Percentiles rank a stretch among this genome's conserved stretches.
These are phyloP conservation scores for Sarcophaga peregrina DNA, from an alignment of 1,140 invertebrate species.

Conservation along the genomic window DNA sequence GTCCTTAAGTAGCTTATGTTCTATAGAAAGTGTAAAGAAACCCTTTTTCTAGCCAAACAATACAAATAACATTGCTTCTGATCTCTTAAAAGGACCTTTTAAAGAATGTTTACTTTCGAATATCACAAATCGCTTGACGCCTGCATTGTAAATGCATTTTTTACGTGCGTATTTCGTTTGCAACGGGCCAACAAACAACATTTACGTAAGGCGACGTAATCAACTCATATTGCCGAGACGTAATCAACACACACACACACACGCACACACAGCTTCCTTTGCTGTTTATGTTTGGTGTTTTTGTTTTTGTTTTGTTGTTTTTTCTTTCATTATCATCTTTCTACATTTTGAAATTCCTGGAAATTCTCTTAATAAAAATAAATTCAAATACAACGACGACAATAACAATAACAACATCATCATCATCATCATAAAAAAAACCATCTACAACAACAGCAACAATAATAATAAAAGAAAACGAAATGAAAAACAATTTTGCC, in stretches of 20 bases:
- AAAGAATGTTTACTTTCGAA: too few species aligned
- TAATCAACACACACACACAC: conserved; percentile 10
- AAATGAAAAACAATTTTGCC: conserved; percentile 7
- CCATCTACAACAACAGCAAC: background rate
- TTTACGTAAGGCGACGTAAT: conserved; percentile 16
- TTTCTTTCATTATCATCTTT: too few species aligned
- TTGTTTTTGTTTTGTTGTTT: too few species aligned
- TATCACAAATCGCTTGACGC: background rate
- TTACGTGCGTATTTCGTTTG: background rate
- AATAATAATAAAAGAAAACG: background rate
- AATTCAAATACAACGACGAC: background rate
- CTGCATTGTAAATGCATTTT: background rate
- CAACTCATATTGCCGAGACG: conserved; percentile 6
- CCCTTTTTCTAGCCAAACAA: too few species aligned
- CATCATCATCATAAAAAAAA: too few species aligned
- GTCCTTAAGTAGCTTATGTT: too few species aligned
- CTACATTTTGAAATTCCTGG: conserved; percentile 2
- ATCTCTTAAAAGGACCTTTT: too few species aligned
- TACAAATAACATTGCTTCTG: too few species aligned
- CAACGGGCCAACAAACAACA: background rate
- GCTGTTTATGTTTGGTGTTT: background rate
- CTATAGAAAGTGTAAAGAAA: too few species aligned
- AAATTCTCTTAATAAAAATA: conserved; percentile 20
- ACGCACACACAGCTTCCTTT: conserved; percentile 17
- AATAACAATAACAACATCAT: background rate